phyloP scores from a whole-genome alignment of 2,888 invertebrate genomes.

The Leptura quadrifasciata region DNA sequence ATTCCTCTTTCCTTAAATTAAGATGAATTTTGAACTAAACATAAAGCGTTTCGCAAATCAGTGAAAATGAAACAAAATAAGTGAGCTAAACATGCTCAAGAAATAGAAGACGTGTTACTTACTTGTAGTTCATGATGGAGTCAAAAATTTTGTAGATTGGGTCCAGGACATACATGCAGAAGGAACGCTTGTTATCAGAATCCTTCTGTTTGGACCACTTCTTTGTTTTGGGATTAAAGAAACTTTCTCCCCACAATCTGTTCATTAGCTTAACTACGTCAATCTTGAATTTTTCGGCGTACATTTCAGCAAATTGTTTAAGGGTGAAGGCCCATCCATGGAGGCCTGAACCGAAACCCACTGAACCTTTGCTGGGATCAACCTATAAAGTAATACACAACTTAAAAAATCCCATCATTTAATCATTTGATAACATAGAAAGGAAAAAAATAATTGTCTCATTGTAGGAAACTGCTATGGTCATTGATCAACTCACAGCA shows the following conservation, averaged over 20 bases:
- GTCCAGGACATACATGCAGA: slow-evolving; percentile 98
- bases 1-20: slow-evolving; percentile 90
- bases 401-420: slow-evolving; percentile 7
- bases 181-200: slow-evolving; percentile 94
- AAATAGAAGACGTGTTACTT: slow-evolving; percentile 51
- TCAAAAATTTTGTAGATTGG: slow-evolving; percentile 97
- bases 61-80: no score
- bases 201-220: slow-evolving; percentile 98
- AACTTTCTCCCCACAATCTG: slow-evolving; percentile 93
- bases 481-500: slow-evolving; percentile 60
- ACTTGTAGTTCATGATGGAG: slow-evolving; percentile 77
- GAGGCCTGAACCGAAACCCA: slow-evolving; percentile 99
- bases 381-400: slow-evolving; percentile 74
- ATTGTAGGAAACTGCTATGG: slow-evolving; percentile 68
- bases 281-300: slow-evolving; percentile 98
- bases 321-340: slow-evolving; percentile 99
- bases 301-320: slow-evolving; percentile 99
- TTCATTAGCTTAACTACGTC: slow-evolving; percentile 98
- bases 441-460: no score
- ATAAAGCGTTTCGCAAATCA: no score
- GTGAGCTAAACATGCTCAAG: no score
- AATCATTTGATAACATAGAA: no score
- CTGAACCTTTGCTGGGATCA: slow-evolving; percentile 98
- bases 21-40: slow-evolving; percentile 28
- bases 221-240: slow-evolving; percentile 97